Conservation (phyloP, 2,113 vertebrate species). For the Apaloderma vittatum region DNA sequence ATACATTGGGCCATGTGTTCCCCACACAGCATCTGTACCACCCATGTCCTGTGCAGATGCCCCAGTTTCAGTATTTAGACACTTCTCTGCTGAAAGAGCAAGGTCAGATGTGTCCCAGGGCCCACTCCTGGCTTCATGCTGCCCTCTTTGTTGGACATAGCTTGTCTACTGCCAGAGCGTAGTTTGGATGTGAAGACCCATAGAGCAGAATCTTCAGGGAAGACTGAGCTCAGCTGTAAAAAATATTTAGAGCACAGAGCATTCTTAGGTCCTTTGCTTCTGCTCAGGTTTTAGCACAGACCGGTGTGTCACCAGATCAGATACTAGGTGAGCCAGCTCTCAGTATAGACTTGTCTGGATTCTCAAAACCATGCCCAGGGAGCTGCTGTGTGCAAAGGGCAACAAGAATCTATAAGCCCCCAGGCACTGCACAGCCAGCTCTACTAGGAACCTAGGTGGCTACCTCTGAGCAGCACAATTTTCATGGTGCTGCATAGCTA, state of each 20-base stretch:
- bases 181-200: neutral
- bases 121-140: neutral
- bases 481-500: neutral
- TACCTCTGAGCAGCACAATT: neutral
- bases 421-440: neutral
- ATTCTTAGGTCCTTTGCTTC: neutral
- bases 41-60: neutral
- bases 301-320: neutral
- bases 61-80: neutral
- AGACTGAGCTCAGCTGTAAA: neutral
- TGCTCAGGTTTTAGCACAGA: neutral
- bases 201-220: neutral
- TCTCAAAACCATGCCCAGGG: neutral
- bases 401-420: neutral
- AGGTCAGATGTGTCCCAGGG: neutral
- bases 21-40: neutral
- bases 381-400: neutral
- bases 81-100: neutral
- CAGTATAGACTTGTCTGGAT: neutral
- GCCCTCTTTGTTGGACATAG: neutral
- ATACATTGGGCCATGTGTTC: neutral
- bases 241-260: neutral
- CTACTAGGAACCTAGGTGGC: neutral
- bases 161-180: neutral
- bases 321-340: neutral